Percentiles rank a stretch among this genome's conserved stretches.
Evolutionary conservation across 2,888 invertebrate species (phyloP).

Genomic region (Sussaba pulchella): DNA sequence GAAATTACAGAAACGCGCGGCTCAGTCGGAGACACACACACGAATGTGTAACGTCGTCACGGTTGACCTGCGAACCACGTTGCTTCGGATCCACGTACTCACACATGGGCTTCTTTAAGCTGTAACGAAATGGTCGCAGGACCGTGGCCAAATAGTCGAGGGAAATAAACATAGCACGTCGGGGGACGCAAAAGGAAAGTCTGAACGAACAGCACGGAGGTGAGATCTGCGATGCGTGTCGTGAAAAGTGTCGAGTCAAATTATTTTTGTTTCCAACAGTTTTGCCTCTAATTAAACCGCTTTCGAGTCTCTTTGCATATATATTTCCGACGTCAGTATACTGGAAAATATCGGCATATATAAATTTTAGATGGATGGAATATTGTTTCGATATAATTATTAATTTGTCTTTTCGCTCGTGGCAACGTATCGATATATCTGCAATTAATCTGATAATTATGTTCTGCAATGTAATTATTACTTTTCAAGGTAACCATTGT

Average conservation of each 20-base stretch:
- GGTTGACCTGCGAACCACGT: background rate
- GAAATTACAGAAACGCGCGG: constrained; percentile 53
- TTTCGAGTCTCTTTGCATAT: background rate
- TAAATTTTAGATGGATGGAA: background rate
- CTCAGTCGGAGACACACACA: constrained; percentile 31
- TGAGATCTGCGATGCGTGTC: background rate
- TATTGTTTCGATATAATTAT: background rate
- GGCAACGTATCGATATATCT: background rate
- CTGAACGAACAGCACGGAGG: background rate
- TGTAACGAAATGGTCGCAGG: background rate
- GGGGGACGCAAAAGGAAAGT: background rate
- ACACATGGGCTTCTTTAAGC: constrained; percentile 9
- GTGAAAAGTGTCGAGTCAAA: background rate
- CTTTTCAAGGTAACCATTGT: too few species aligned
- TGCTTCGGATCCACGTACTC: background rate
- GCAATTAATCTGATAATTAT: too few species aligned
- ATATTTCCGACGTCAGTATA: background rate
- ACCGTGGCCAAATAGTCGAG: constrained; percentile 19
- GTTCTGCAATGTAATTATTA: too few species aligned
- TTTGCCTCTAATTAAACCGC: constrained; percentile 10
- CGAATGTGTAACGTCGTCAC: constrained; percentile 25
- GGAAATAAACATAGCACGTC: constrained; percentile 34
- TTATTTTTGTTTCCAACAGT: constrained; percentile 18
- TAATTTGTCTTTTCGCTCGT: background rate
- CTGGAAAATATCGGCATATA: background rate